These are phyloP conservation scores for Cepphus grylle DNA, from an alignment of 2,113 vertebrate species.

Conservation along the genomic window DNA sequence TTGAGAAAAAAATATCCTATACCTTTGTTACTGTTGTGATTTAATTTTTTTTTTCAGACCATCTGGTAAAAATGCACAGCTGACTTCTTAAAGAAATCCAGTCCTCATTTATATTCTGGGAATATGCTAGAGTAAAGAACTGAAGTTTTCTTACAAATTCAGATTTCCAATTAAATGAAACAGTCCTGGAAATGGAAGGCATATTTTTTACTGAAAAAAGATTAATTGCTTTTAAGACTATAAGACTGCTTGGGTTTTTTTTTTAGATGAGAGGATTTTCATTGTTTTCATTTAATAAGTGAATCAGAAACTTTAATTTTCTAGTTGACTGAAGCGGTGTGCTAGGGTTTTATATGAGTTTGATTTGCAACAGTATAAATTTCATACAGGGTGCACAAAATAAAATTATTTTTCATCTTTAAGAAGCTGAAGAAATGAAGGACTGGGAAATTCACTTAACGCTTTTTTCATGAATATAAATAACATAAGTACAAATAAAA, in stretches of 20 bases:
- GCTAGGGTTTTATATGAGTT: slow-evolving; percentile 35
- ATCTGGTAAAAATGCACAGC: slow-evolving; percentile 24
- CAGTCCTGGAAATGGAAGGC: slow-evolving; percentile 46
- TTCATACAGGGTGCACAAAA: slow-evolving; percentile 31
- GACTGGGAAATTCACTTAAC: slow-evolving; percentile 9
- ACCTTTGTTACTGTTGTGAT: neutral
- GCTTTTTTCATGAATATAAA: neutral
- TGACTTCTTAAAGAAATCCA: slow-evolving; percentile 7
- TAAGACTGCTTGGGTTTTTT: neutral
- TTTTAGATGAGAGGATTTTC: slow-evolving; percentile 18
- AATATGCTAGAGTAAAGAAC: slow-evolving; percentile 48
- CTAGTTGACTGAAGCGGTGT: slow-evolving; percentile 50
- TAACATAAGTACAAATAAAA: slow-evolving; percentile 24
- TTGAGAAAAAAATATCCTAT: neutral
- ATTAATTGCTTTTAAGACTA: slow-evolving; percentile 40
- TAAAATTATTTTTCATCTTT: slow-evolving; percentile 54
- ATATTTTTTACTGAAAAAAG: slow-evolving; percentile 28
- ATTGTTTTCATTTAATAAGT: slow-evolving; percentile 62
- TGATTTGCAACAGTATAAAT: slow-evolving; percentile 46
- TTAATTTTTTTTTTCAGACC: neutral
- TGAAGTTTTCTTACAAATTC: slow-evolving; percentile 43
- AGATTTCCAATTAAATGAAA: slow-evolving; percentile 51
- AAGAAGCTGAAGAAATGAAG: slow-evolving; percentile 35
- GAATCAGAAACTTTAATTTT: slow-evolving; percentile 68
- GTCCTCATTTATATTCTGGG: slow-evolving; percentile 41